phyloP scores from a whole-genome alignment of 1,140 invertebrate genomes.

The Globodera rostochiensis region DNA sequence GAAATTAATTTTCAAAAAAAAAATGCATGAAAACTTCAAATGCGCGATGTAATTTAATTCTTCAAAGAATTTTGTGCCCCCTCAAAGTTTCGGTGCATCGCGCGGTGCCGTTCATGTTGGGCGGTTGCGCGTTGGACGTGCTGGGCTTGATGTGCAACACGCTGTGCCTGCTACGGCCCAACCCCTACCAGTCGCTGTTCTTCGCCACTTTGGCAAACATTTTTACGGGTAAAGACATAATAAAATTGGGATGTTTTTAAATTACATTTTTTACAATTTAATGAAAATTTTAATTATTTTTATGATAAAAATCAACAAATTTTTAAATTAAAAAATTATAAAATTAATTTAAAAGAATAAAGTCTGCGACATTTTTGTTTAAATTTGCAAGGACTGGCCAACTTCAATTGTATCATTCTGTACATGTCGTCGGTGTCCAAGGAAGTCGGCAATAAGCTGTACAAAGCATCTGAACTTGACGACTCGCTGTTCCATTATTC shows the following conservation, averaged over 20 bases:
- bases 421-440: constrained; percentile 63
- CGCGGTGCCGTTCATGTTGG: constrained; percentile 56
- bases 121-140: constrained; percentile 51
- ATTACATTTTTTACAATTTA: too few species aligned
- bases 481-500: constrained; percentile 63
- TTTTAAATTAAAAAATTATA: too few species aligned
- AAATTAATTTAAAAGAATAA: too few species aligned
- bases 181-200: constrained; percentile 56
- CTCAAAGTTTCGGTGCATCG: constrained; percentile 58
- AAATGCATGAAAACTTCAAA: too few species aligned
- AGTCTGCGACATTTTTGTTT: too few species aligned
- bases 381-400: constrained; percentile 51
- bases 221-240: constrained; percentile 50
- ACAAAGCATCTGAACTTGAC: constrained; percentile 61
- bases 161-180: constrained; percentile 9
- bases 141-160: constrained; percentile 15
- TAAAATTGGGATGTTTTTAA: too few species aligned
- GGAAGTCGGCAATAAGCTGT: constrained; percentile 65
- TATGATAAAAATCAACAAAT: too few species aligned
- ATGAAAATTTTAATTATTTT: too few species aligned
- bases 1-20: neutral
- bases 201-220: constrained; percentile 56
- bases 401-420: constrained; percentile 62
- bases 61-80: too few species aligned
- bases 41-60: too few species aligned